A percentile compares a stretch with the other conserved stretches of the same genome.
Evolutionary conservation across 2,888 invertebrate genomes (phyloP).

Genomic region (Tridacna crocea): DNA sequence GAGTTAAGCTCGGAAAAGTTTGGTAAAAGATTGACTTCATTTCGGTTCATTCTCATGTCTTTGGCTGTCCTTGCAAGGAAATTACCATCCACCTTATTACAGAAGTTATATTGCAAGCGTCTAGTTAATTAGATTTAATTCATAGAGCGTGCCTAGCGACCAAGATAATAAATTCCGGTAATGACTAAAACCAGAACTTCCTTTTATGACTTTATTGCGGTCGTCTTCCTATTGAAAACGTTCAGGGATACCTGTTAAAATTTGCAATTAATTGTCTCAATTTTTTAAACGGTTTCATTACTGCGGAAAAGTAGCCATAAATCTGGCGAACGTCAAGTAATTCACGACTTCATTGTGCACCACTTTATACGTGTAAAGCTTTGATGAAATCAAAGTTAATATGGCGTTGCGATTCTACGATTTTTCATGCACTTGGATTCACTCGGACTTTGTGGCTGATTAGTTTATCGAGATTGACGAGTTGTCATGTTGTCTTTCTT

Average conservation of each 20-base stretch:
- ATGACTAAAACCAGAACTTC: slow-evolving; percentile 27
- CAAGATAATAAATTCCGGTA: slow-evolving; percentile 26
- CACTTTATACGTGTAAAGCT: neutral
- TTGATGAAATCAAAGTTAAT: neutral
- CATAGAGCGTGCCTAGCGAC: slow-evolving; percentile 26
- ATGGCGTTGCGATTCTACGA: neutral
- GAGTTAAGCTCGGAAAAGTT: no score
- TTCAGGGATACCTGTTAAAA: slow-evolving; percentile 17
- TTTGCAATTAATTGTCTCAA: slow-evolving; percentile 14
- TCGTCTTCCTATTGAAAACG: slow-evolving; percentile 24
- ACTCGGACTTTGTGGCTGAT: no score
- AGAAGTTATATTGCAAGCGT: slow-evolving; percentile 23
- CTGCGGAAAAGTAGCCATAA: slow-evolving; percentile 12
- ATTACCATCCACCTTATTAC: slow-evolving; percentile 13
- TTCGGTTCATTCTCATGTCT: neutral
- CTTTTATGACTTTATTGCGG: slow-evolving; percentile 22
- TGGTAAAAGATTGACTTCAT: no score
- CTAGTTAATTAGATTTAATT: slow-evolving; percentile 27
- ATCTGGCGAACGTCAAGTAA: slow-evolving; percentile 1
- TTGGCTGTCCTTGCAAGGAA: neutral
- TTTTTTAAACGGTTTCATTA: slow-evolving; percentile 19
- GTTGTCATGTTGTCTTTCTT: no score
- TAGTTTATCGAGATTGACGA: no score
- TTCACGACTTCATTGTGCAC: slow-evolving; percentile 5
- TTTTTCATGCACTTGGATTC: neutral